phyloP scores from a whole-genome alignment of 64 coral and sea anemone genomes.

The Montipora sp. region DNA sequence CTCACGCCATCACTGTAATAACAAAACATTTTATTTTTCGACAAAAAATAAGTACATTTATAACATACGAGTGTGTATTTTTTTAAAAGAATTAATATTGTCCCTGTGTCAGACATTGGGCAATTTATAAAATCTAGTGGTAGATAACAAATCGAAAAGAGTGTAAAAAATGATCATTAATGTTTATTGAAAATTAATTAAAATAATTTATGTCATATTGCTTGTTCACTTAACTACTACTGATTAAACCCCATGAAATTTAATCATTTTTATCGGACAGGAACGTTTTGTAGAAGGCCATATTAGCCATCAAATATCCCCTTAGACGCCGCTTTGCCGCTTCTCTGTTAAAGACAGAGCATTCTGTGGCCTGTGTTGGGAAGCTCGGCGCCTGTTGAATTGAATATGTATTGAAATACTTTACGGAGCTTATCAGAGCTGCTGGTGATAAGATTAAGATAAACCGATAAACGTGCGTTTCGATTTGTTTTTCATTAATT shows the following conservation, averaged over 20 bases:
- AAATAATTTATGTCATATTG: background rate
- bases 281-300: background rate
- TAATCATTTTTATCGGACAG: too few relatives aligned
- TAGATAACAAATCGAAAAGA: background rate
- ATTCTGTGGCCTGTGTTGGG: background rate
- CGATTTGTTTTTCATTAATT: background rate
- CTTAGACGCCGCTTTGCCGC: constrained; percentile 17
- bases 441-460: constrained; percentile 6
- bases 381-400: constrained; percentile 16
- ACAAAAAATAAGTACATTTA: background rate
- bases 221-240: background rate
- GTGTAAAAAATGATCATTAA: background rate
- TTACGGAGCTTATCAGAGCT: background rate
- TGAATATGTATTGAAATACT: constrained; percentile 27
- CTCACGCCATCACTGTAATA: background rate
- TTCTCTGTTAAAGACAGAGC: background rate
- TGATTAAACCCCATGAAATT: too few relatives aligned
- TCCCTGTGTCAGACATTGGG: background rate
- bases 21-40: background rate
- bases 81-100: background rate
- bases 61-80: background rate
- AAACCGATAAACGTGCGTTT: background rate
- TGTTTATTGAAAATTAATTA: background rate
- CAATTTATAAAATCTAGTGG: background rate
- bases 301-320: constrained; percentile 19